Evolutionary conservation across 2,113 vertebrate genomes (phyloP).

Genomic region (Triplophysa siluroides): DNA sequence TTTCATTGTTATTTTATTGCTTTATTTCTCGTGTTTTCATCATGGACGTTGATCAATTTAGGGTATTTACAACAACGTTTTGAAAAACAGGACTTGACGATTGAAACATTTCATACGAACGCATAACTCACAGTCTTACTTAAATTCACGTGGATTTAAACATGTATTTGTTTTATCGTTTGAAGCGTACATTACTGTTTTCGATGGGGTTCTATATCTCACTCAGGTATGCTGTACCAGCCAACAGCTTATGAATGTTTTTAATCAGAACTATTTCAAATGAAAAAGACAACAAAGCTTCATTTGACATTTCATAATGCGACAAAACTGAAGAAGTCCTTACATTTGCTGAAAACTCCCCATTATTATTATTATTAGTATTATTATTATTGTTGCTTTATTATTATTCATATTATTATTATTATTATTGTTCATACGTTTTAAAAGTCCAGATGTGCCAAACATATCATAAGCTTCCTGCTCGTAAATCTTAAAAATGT

Average conservation of each 20-base stretch:
- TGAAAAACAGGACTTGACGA: conserved; percentile 94
- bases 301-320: conserved; percentile 79
- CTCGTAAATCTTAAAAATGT: conserved; percentile 81
- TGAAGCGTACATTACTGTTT: conserved; percentile 92
- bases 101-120: conserved; percentile 79
- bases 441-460: conserved; percentile 90
- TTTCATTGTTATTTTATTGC: conserved; percentile 74
- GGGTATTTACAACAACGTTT: conserved; percentile 87
- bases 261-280: conserved; percentile 89
- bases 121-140: conserved; percentile 89
- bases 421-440: conserved; percentile 60
- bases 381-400: conserved; percentile 61
- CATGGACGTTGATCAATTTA: conserved; percentile 73
- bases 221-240: conserved; percentile 99
- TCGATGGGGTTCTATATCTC: conserved; percentile 96
- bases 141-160: conserved; percentile 75
- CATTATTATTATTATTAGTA: conserved; percentile 60
- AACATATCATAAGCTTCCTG: conserved; percentile 86
- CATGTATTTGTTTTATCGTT: conserved; percentile 71
- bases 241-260: conserved; percentile 99
- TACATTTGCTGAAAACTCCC: conserved; percentile 72
- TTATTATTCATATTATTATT: conserved; percentile 67
- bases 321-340: conserved; percentile 76
- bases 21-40: conserved; percentile 71
- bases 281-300: conserved; percentile 68